Evolutionary conservation across 2,113 vertebrate species (phyloP).

Genomic region (Cynoglossus semilaevis): DNA sequence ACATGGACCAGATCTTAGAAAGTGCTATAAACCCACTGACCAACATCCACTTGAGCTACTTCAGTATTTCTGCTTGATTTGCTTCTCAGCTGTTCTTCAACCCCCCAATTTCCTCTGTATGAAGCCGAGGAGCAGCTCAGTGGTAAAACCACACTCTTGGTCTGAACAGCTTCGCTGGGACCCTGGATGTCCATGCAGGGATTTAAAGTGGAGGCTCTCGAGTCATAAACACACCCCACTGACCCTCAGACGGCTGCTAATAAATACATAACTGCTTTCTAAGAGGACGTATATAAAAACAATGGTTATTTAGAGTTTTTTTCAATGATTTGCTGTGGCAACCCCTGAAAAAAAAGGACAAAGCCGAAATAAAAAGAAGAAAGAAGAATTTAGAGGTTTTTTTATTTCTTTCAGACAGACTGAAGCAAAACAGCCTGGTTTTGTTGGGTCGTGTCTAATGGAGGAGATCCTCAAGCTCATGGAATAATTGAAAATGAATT

Average conservation of each 20-base stretch:
- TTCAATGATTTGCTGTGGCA: neutral
- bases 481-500: too few relatives aligned
- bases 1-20: neutral
- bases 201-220: slow-evolving; percentile 7
- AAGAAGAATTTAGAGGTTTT: too few relatives aligned
- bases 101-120: neutral
- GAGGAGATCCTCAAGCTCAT: too few relatives aligned
- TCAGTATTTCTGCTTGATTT: neutral
- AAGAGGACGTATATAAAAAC: neutral
- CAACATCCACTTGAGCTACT: neutral
- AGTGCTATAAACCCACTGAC: neutral
- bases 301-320: neutral
- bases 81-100: neutral
- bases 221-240: slow-evolving; percentile 1
- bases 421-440: too few relatives aligned
- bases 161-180: slow-evolving; percentile 18
- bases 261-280: neutral
- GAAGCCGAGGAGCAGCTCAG: neutral
- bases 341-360: too few relatives aligned
- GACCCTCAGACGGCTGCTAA: slow-evolving; percentile 8
- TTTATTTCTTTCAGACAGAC: too few relatives aligned
- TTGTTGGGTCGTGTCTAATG: too few relatives aligned
- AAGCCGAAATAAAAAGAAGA: too few relatives aligned
- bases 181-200: neutral
- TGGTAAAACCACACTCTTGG: slow-evolving; percentile 16